Conservation (phyloP, 2,113 vertebrate genomes). For the Myotis davidii region DNA sequence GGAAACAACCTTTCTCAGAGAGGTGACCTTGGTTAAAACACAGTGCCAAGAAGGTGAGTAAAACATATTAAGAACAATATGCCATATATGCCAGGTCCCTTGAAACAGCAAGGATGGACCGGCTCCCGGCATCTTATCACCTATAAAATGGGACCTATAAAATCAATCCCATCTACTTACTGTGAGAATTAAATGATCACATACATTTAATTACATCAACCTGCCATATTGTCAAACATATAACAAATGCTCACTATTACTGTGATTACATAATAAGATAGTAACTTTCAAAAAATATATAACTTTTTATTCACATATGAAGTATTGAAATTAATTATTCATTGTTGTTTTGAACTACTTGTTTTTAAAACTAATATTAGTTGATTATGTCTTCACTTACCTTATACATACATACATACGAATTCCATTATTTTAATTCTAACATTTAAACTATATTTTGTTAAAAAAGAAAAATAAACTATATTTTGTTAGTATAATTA, state of each 20-base stretch:
- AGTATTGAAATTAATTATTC: too few species aligned
- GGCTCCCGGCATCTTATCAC: not conserved
- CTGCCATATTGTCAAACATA: not conserved
- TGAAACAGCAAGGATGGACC: too few species aligned
- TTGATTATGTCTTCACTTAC: not conserved
- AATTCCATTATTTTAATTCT: not conserved
- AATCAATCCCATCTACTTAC: not conserved
- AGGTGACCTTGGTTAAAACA: too few species aligned
- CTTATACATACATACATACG: not conserved
- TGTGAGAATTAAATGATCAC: not conserved
- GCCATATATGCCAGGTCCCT: too few species aligned
- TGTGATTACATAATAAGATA: not conserved
- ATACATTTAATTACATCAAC: not conserved
- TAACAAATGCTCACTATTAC: not conserved
- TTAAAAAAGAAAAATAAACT: not conserved
- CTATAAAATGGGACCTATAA: not conserved
- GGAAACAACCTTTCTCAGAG: too few species aligned
- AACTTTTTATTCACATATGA: too few species aligned
- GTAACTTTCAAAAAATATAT: not conserved
- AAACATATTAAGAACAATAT: too few species aligned
- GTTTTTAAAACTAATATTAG: too few species aligned
- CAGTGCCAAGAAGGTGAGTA: too few species aligned
- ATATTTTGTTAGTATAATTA: not conserved
- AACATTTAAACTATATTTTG: not conserved
- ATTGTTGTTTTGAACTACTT: too few species aligned